Evolutionary conservation across 2,888 invertebrate genomes (phyloP), one percentile per base, ranked within the genome.

Genomic region (Acanthosepion pharaonis): DNA sequence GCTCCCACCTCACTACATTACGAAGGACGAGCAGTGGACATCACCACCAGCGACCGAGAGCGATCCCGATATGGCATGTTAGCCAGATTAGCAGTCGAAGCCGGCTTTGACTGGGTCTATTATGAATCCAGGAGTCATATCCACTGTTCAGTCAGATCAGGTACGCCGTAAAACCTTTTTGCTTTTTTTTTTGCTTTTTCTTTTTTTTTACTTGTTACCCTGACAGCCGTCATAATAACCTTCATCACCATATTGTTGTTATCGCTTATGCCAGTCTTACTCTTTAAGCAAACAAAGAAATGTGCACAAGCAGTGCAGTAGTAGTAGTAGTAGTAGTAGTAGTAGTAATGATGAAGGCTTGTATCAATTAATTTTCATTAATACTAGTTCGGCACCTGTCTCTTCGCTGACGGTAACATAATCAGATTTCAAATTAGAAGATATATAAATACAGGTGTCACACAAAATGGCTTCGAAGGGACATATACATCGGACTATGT

Each of bases 21-120:
- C 98, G 99, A 99, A 98, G 99, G 99, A 33, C 98, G 99, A 51
- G 99, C 99, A 23, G 99, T 99, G 95, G 99, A 99, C 98, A 98
- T 99, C 97, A 99, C 99, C 95, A 99, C 99, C 96, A 98, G 99
- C 96, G 99, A 99, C 98, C 98, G 99, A 94, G 99, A 99, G 98
- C 98, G 98, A 95, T 98, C 98, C 97, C 99, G 99, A 98, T 98
- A 99, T 98, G 99, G 99, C 96, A 99, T 99, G 99, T 98, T 99
- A 97, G 99, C 99, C 93, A 98, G 99, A 95, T 98, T 99, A 95
- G 99, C 99, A 0, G 99, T 99, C 95, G 99, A 99, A 97, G 99
- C 99, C 53, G 99, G 99, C 97, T 99, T 99, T 98, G 99, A 99
- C 98, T 99, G 99, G 99, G 99, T 99, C 95, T 99, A 98, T 98